phyloP scores from a whole-genome alignment of 92 coral and sea anemone genomes.

The Phymanthus crucifer region DNA sequence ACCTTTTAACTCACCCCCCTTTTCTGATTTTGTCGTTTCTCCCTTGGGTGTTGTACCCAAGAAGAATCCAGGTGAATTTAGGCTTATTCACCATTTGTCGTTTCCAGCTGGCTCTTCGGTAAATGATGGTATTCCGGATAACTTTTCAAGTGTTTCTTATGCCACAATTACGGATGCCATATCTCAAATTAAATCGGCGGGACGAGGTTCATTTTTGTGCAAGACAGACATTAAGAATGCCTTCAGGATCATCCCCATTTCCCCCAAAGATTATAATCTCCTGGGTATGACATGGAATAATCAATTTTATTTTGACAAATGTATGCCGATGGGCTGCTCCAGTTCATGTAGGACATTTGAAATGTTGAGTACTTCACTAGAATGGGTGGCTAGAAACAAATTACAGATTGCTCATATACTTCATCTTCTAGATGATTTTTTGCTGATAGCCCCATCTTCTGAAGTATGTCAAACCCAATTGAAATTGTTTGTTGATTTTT shows the following conservation, averaged over 20 bases:
- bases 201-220: too few relatives aligned
- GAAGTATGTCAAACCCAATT: background rate
- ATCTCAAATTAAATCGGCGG: too few relatives aligned
- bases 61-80: too few relatives aligned
- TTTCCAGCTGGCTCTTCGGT: too few relatives aligned
- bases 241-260: constrained; percentile 42
- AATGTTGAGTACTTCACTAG: constrained; percentile 43
- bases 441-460: constrained; percentile 14
- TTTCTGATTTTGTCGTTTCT: too few relatives aligned
- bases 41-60: too few relatives aligned
- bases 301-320: constrained; percentile 35
- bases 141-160: too few relatives aligned
- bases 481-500: constrained; percentile 20
- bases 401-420: constrained; percentile 22
- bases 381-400: constrained; percentile 42
- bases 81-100: too few relatives aligned
- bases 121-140: too few relatives aligned
- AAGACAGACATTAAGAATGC: constrained; percentile 54
- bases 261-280: constrained; percentile 41
- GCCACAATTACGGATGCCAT: too few relatives aligned
- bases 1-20: too few relatives aligned
- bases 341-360: constrained; percentile 53
- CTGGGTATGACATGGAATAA: constrained; percentile 43
- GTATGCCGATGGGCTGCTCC: constrained; percentile 57
- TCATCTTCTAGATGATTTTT: constrained; percentile 44